Evolutionary conservation across 2,888 invertebrate species (phyloP), one percentile per base, ranked within the genome.

Genomic region (Pyrrhosoma nymphula): DNA sequence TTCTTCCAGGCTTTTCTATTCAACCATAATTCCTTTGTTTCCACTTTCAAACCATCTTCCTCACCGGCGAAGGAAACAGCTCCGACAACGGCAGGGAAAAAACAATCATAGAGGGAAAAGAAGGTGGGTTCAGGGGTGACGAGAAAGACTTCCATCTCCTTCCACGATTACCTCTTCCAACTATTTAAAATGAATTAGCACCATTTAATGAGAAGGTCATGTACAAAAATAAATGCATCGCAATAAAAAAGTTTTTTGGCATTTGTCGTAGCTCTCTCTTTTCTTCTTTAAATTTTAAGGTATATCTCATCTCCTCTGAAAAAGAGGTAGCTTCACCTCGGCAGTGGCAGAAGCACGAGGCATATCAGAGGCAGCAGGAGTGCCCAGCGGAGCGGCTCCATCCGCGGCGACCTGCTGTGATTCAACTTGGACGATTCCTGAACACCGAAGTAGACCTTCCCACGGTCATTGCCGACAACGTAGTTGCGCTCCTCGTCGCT

Each of bases 201-300:
- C 95, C 95, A 95, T 95, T 95, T 63, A 75, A 93, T 93, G 47
- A 93, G 93, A 93, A 93, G 63, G 93, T 75, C 95, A 96, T 95
- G 95, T 96, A 96, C 95, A 96, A 96, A 96, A 96, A 96, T 96
- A 96, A 96, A 96, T 96, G 82, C 90, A 95, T 69, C 63, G 91
- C 88, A 35, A 88, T 88, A 95, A 69, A 93, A 93, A 47, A 82
- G 75, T 82, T 35, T 12, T 69, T 69, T 0, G 75, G 10, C 30
- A 30, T 82, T 30, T 82, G 39, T 93, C 69, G 93, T n/a, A n/a
- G 2, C n/a, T 69, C 39, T 69, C 35, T 35, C 69, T n/a, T 47
- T 12, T 69, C 75, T 30, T 69, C 20, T 60, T 39, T 39, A 10
- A 14, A 0, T 0, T 12, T 82, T 47, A 4, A 23, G 35, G 69